Base-by-base conservation (phyloP, 2,888 invertebrate species). In the Scotopteryx bipunctaria region DNA sequence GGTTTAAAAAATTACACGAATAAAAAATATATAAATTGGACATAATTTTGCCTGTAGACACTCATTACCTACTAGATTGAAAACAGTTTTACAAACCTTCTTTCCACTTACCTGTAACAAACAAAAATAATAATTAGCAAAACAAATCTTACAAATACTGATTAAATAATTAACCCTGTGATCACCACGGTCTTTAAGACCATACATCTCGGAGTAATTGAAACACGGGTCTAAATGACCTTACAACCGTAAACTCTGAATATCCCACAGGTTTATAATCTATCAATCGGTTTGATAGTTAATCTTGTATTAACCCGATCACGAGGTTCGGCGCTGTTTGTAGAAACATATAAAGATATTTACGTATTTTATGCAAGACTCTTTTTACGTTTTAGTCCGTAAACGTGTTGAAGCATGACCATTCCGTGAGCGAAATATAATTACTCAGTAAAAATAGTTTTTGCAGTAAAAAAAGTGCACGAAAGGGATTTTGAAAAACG, bases 41-140 rank as follows among this genome's bases (percentile, higher is more conserved):
- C n/a, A n/a, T n/a, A n/a, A n/a, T n/a, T n/a, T n/a, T n/a, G n/a
- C n/a, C n/a, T n/a, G n/a, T n/a, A n/a, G n/a, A n/a, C n/a, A n/a
- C 6, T 19, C 19, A 19, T 19, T 23, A 23, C 3, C 23, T 23
- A 23, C 1, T 6, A 6, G 6, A 8, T 21, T 1, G 1, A 21
- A 6, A 8, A 21, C 8, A 21, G 2, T 23, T 8, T 1, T 13
- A 48, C 48, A 16, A 48, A 37, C 37, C 38, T 16, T 21, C 21
- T 35, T 9, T 33, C 31, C 21, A 31, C 45, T 49, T 45, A 54
- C 50, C 50, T 55, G 46, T 15, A 50, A 55, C 38, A 50, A 45
- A 32, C 13, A 33, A 38, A 21, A 40, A 9, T 6, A 19, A 32
- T 6, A 14, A 43, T 37, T 16, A 37, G 23, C 9, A 46, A 15